phyloP scores from a whole-genome alignment of 2,797 vertebrate genomes.

The Tapirus indicus region DNA sequence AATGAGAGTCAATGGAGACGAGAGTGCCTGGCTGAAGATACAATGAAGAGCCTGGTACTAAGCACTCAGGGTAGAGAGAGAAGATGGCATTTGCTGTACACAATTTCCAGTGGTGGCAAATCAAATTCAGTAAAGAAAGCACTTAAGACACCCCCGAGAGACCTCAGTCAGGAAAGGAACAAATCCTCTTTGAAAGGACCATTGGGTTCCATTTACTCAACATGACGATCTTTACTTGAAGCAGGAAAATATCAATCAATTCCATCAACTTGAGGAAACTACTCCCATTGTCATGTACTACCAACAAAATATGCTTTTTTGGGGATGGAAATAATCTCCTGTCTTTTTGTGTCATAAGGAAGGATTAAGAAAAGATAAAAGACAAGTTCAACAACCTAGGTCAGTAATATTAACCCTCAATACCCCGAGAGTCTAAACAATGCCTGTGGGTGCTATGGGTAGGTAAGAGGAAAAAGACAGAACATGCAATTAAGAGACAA shows the following conservation, averaged over 20 bases:
- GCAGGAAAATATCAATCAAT: slow-evolving; percentile 2
- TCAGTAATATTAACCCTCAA: neutral
- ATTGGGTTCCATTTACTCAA: slow-evolving; percentile 20
- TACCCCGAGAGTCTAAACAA: neutral
- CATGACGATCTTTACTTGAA: neutral
- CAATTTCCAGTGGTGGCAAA: neutral
- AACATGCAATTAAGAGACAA: neutral
- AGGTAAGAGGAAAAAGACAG: neutral
- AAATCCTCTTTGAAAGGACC: neutral
- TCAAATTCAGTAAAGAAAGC: slow-evolving; percentile 22
- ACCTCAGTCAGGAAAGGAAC: neutral
- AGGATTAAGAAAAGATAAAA: slow-evolving; percentile 39
- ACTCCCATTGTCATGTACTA: neutral
- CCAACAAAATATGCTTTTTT: neutral
- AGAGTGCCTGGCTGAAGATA: neutral
- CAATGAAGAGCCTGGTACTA: neutral
- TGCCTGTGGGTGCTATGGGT: neutral
- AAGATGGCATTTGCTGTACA: neutral
- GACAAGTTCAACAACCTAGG: neutral
- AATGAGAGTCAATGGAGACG: neutral
- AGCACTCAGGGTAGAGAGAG: neutral
- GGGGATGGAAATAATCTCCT: neutral
- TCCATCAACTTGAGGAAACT: slow-evolving; percentile 1
- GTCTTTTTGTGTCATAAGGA: slow-evolving; percentile 5
- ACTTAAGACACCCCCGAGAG: neutral